A percentile compares a stretch with the other conserved stretches of the same genome.
Evolutionary conservation across 2,113 vertebrate species (phyloP).

Genomic region (Spizaetus ornatus): DNA sequence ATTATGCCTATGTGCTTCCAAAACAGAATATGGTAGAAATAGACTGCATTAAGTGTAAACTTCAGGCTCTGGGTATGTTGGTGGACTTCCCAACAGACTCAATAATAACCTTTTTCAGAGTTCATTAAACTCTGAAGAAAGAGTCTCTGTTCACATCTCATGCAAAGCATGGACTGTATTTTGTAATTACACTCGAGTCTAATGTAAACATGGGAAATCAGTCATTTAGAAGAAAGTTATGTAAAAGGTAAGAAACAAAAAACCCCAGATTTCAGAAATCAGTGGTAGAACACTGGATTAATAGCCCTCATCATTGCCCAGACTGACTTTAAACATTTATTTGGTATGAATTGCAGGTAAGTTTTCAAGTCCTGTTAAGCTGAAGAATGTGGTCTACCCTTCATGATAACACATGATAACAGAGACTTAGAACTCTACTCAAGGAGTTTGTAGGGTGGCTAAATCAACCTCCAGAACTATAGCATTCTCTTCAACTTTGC

Average conservation of each 20-base stretch:
- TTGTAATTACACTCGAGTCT: background rate
- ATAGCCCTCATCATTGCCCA: background rate
- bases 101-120: background rate
- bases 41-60: background rate
- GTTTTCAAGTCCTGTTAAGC: background rate
- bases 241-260: background rate
- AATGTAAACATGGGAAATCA: background rate
- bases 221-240: background rate
- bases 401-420: background rate
- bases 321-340: background rate
- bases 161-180: background rate
- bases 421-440: background rate
- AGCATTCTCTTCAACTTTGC: background rate
- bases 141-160: background rate
- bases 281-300: background rate
- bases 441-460: background rate
- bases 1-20: background rate
- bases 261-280: background rate
- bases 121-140: background rate
- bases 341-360: background rate
- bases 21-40: background rate
- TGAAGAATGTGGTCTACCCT: background rate
- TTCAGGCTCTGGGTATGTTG: background rate
- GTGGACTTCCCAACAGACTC: background rate
- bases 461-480: background rate